Base-by-base conservation (phyloP, 1,140 invertebrate species). In the Lasioglossum albipes region DNA sequence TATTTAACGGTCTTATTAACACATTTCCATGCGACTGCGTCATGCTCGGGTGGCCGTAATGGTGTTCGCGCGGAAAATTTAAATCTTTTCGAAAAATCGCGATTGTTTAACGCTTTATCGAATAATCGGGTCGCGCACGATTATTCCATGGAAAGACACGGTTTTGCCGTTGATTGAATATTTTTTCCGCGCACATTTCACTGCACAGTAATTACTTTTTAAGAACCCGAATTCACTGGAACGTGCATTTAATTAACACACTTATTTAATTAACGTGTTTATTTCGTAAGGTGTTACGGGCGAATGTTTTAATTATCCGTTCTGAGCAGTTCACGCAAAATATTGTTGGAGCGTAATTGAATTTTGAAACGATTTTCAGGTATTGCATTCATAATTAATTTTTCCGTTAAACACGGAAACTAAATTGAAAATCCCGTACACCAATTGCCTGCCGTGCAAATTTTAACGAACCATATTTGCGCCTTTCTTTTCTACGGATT, bases 1-100 rank as follows among this genome's bases (percentile, higher is more conserved):
- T 59, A 59, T 59, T 59, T 59, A 59, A 59, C 57, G 57, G 57
- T 59, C 57, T 59, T 59, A 59, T 59, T 59, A n/a, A 59, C 57
- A 59, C 57, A 59, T 59, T 59, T 59, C 18, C 57, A 59, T n/a
- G n/a, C 57, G 57, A 7, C 57, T n/a, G 57, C n/a, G 57, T n/a
- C 57, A n/a, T 59, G 57, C 57, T n/a, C 20, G 20, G 20, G 7
- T 20, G 57, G 20, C 18, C 57, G 2, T 2, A 59, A n/a, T 7
- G 18, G 57, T 20, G 57, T 20, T 59, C 57, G 57, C n/a, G 57
- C 57, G 57, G 57, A 59, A 59, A 59, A 59, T 59, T n/a, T 9
- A 2, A 59, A 59, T 59, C n/a, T 59, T 59, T 59, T 59, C 57
- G 57, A n/a, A 59, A 59, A 59, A 59, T 59, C 57, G 7, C 57